Base-by-base conservation (phyloP, 2,797 vertebrate genomes). In the Alosa sapidissima region DNA sequence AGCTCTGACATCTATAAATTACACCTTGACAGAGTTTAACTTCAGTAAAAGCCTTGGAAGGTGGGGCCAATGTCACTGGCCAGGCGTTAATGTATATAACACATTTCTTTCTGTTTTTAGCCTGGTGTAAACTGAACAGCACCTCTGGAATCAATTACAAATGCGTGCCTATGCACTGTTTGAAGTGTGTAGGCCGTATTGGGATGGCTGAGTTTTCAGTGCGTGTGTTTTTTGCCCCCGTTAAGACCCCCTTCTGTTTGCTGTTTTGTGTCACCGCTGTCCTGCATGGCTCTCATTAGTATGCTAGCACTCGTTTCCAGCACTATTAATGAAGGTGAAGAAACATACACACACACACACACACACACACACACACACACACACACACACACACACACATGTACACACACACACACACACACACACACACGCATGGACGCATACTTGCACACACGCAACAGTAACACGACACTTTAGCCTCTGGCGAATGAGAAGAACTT, bases 381-480 rank as follows among this genome's bases (percentile, higher is more conserved):
- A 68, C n/a, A 68, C 5, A 36, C 28, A 5, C 14, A 75, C 36
- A 75, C 24, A 28, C 24, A 68, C 24, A 36, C 28, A 72, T 21
- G 7, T n/a, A 81, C 62, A 19, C 51, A 45, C 85, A 81, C 58
- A 81, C 47, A 82, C 84, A 87, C 78, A 85, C 81, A 84, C 85
- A 85, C 86, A 90, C 84, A 90, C 84, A 89, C 41, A 41, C 41
- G 41, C 89, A 85, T 33, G 81, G 86, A 90, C 87, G 82, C 91
- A 89, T 91, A 92, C 91, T 93, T 91, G 90, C 87, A 86, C 90
- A 48, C 13, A 89, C 92, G 90, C 91, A 60, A 92, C 47, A 33
- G 88, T 93, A 90, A 91, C 90, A 86, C 83, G 91, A 91, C 90
- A 85, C 89, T 90, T 88, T 91, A 91, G 92, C 91, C 90, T 93